Conservation (phyloP, 92 coral and sea anemone genomes). For the Ricordea florida region DNA sequence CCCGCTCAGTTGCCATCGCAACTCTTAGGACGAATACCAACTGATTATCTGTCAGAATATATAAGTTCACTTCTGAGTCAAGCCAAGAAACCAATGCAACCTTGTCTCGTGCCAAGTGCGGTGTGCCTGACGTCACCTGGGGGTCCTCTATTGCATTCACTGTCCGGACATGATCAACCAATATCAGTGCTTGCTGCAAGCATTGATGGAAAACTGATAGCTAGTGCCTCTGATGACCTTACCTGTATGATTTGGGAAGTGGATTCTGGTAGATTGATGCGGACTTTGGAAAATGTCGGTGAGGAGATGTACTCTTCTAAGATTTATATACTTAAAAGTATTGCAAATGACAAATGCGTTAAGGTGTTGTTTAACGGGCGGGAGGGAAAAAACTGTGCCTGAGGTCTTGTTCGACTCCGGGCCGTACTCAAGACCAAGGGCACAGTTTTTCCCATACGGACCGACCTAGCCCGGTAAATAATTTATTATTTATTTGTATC, state of each 20-base stretch:
- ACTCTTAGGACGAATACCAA: conserved; percentile 58
- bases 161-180: conserved; percentile 67
- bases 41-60: not conserved
- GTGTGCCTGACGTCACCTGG: conserved; percentile 83
- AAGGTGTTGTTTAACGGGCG: no score
- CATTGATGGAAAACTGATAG: conserved; percentile 68
- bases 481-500: no score
- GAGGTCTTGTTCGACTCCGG: no score
- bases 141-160: conserved; percentile 76
- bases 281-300: conserved; percentile 64
- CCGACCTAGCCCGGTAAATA: no score
- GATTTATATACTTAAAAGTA: no score
- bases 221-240: conserved; percentile 56
- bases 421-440: no score
- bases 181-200: conserved; percentile 66
- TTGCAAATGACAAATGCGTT: no score
- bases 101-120: conserved; percentile 58
- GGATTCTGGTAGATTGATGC: conserved; percentile 63
- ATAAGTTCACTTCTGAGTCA: conserved; percentile 32
- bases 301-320: no score
- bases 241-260: conserved; percentile 74
- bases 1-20: conserved; percentile 72
- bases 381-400: no score
- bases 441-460: no score
- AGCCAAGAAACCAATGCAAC: conserved; percentile 24